Conservation (phyloP, 1,140 invertebrate species). For the Diorhabda carinulata region DNA sequence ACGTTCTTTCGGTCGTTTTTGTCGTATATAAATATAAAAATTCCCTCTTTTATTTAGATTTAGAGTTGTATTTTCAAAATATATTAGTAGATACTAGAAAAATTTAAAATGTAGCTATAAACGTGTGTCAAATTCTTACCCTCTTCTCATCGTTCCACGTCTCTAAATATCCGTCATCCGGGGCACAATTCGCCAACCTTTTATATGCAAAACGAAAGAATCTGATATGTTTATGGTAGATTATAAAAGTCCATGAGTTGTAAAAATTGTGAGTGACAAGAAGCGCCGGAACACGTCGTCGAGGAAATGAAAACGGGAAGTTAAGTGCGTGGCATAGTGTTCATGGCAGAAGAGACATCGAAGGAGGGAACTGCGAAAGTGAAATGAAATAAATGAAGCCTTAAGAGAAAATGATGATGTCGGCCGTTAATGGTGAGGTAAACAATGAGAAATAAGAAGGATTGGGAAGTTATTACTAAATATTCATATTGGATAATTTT, state of each 20-base stretch:
- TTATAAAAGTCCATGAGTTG: constrained; percentile 50
- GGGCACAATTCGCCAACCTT: constrained; percentile 42
- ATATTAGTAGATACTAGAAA: too few species aligned
- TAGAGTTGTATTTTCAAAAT: too few species aligned
- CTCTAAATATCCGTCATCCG: constrained; percentile 36
- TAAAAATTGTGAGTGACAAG: constrained; percentile 48
- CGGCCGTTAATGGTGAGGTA: constrained; percentile 32
- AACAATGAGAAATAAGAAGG: constrained; percentile 36
- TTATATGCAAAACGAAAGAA: constrained; percentile 45
- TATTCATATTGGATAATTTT: too few species aligned
- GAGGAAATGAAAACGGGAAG: constrained; percentile 48
- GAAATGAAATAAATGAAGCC: constrained; percentile 47
- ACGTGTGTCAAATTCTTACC: background rate
- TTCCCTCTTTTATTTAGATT: too few species aligned
- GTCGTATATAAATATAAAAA: too few species aligned
- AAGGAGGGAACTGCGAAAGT: constrained; percentile 3
- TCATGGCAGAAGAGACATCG: constrained; percentile 18
- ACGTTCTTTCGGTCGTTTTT: too few species aligned
- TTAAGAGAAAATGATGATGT: constrained; percentile 48
- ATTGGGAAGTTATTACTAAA: background rate
- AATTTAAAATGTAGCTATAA: background rate
- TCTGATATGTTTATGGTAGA: constrained; percentile 46
- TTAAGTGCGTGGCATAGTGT: constrained; percentile 30
- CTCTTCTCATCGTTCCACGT: background rate
- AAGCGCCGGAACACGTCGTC: constrained; percentile 44